Percentiles rank a stretch among this genome's conserved stretches.
Evolutionary conservation across 2,888 invertebrate species (phyloP).

Genomic region (Tenthredo amoena): DNA sequence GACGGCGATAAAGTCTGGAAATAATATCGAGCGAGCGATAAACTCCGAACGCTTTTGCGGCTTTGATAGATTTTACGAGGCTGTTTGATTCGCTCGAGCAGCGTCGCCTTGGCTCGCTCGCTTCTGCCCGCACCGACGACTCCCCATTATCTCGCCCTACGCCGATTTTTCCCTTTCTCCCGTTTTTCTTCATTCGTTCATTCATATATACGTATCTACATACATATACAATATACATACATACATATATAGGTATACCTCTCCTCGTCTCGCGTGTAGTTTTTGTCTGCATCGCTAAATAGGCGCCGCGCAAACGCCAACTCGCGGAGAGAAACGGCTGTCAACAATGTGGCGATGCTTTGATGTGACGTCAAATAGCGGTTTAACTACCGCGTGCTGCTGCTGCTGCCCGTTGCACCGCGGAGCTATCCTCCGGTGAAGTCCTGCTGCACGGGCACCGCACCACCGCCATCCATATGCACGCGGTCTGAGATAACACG

Average conservation of each 20-base stretch:
- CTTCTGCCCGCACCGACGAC: background rate
- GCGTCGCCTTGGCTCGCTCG: slow-evolving; percentile 51
- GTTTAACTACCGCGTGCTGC: slow-evolving; percentile 62
- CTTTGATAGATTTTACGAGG: slow-evolving; percentile 71
- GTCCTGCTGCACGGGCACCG: background rate
- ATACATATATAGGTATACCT: too few relatives aligned
- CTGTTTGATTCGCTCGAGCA: slow-evolving; percentile 65
- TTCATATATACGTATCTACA: too few relatives aligned
- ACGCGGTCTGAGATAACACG: background rate
- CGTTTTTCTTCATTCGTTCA: background rate
- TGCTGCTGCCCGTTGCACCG: background rate
- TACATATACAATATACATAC: too few relatives aligned
- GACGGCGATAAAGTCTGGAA: slow-evolving; percentile 70
- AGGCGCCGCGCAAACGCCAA: slow-evolving; percentile 12
- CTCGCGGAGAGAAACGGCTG: slow-evolving; percentile 54
- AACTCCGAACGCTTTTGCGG: slow-evolving; percentile 58
- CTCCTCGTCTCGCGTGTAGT: background rate
- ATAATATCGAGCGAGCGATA: slow-evolving; percentile 71
- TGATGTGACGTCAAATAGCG: slow-evolving; percentile 74
- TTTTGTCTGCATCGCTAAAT: background rate
- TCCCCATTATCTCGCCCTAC: background rate
- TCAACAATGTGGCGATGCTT: slow-evolving; percentile 76
- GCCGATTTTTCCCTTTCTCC: background rate
- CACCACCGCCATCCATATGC: too few relatives aligned
- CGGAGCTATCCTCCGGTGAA: slow-evolving; percentile 40